Conservation (phyloP, 2,888 invertebrate genomes). For the Glaucopsyche alexis region DNA sequence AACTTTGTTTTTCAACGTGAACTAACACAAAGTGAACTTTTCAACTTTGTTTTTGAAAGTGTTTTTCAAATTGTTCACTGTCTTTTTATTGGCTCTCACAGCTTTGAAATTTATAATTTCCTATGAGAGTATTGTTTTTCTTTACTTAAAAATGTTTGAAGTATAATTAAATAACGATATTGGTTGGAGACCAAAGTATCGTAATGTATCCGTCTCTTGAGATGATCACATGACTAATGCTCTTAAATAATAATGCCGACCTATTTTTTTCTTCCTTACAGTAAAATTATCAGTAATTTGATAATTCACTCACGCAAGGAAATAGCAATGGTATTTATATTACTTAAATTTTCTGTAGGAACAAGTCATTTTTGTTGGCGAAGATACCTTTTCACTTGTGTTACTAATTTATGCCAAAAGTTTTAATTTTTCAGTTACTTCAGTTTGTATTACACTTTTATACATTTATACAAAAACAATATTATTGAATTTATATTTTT, state of each 20-base stretch:
- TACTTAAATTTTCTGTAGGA: not conserved
- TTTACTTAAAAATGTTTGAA: not conserved
- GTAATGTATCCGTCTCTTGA: conserved; percentile 3
- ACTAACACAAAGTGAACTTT: too few species aligned
- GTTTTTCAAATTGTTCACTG: too few species aligned
- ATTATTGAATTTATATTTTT: too few species aligned
- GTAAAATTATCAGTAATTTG: conserved; percentile 7
- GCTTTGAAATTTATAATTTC: too few species aligned
- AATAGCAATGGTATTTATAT: not conserved
- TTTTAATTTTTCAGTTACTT: too few species aligned
- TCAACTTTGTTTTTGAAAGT: too few species aligned
- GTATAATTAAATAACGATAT: not conserved
- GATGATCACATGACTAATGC: not conserved
- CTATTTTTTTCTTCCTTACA: not conserved
- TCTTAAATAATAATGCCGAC: not conserved
- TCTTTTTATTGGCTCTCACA: too few species aligned
- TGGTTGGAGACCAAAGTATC: not conserved
- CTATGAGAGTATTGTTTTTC: not conserved
- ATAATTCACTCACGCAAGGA: not conserved
- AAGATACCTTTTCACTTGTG: too few species aligned
- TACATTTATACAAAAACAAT: too few species aligned
- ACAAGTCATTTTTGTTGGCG: not conserved
- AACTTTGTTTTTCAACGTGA: too few species aligned
- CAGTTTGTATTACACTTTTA: too few species aligned
- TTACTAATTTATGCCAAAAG: too few species aligned